These are phyloP conservation scores for Catocala nupta DNA, from an alignment of 2,888 invertebrate genomes.

Conservation along the genomic window DNA sequence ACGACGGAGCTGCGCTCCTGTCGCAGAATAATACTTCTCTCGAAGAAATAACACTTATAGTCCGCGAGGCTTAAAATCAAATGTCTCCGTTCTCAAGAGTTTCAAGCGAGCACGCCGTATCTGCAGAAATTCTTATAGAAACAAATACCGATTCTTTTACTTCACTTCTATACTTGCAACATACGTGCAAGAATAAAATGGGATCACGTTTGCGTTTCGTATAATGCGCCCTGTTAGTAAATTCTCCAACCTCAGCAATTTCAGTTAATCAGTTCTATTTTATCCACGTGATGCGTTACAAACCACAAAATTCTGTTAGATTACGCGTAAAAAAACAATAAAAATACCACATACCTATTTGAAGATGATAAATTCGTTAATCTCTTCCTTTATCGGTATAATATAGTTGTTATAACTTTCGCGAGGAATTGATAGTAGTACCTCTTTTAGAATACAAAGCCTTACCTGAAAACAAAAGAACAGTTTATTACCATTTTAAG, in stretches of 20 bases:
- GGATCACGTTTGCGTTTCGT: no score
- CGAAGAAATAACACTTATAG: constrained; percentile 87
- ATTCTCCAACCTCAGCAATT: no score
- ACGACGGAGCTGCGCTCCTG: constrained; percentile 84
- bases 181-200: no score
- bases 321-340: no score
- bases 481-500: constrained; percentile 19
- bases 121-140: constrained; percentile 72
- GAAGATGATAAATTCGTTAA: not conserved
- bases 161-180: constrained; percentile 51
- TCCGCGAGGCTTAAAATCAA: constrained; percentile 87
- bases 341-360: not conserved
- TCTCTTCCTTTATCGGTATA: not conserved
- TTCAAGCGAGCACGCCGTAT: constrained; percentile 71
- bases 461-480: constrained; percentile 53
- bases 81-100: constrained; percentile 81
- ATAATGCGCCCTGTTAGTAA: no score
- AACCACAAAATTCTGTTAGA: no score
- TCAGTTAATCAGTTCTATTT: no score
- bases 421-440: constrained; percentile 18
- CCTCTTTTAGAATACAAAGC: constrained; percentile 11
- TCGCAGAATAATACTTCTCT: constrained; percentile 86
- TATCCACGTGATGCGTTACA: no score
- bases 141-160: constrained; percentile 66
- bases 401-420: constrained; percentile 3